These are phyloP conservation scores for Hippocampus barbouri DNA, from an alignment of 2,113 vertebrate species.

Conservation along the genomic window DNA sequence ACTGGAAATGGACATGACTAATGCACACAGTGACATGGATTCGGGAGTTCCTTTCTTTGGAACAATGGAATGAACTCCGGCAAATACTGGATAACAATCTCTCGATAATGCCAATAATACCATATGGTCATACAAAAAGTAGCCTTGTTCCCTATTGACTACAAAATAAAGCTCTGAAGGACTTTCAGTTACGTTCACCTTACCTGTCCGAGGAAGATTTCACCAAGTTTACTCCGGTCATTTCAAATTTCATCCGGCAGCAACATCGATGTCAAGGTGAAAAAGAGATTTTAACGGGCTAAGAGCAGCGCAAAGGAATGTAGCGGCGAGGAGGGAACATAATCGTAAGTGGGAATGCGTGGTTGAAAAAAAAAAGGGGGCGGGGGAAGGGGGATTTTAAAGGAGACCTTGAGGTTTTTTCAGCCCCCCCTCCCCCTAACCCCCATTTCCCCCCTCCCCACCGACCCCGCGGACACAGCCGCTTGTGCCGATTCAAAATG, in stretches of 20 bases:
- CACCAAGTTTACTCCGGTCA: background rate
- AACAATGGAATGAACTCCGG: background rate
- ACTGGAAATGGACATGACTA: background rate
- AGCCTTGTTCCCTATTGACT: conserved; percentile 24
- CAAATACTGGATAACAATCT: background rate
- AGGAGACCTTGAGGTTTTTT: conserved; percentile 19
- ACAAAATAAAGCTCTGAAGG: background rate
- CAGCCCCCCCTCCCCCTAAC: background rate
- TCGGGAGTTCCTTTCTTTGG: background rate
- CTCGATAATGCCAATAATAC: conserved; percentile 2
- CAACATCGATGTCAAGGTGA: background rate
- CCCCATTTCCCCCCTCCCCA: too few relatives aligned
- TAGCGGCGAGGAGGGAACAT: conserved; percentile 40
- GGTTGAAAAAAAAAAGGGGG: conserved; percentile 42
- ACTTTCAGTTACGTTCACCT: background rate
- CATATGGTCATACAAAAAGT: conserved; percentile 14
- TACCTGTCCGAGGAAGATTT: conserved; percentile 53
- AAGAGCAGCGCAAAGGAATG: conserved; percentile 27
- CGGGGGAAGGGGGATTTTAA: conserved; percentile 31
- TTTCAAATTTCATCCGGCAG: conserved; percentile 5
- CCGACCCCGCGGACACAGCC: background rate
- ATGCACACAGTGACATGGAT: background rate
- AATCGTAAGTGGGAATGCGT: conserved; percentile 16
- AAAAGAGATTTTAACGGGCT: conserved; percentile 14
- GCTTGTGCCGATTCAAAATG: background rate